Evolutionary conservation across 2,797 vertebrate species (phyloP).

Genomic region (Coranthus polyacanthus): DNA sequence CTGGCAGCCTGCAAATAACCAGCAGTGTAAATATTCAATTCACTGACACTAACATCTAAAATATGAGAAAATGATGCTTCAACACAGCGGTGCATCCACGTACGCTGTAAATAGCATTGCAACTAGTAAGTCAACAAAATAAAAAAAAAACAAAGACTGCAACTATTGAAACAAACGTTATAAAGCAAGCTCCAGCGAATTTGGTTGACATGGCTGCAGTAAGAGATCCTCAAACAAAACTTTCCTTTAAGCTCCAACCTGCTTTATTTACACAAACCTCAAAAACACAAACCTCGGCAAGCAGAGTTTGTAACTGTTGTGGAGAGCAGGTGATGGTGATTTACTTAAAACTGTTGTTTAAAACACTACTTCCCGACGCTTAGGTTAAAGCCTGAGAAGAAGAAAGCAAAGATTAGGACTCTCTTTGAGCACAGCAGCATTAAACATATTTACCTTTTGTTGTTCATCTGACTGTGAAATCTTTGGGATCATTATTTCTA

Average conservation of each 20-base stretch:
- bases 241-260: conserved; percentile 59
- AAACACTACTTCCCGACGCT: conserved; percentile 79
- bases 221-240: conserved; percentile 82
- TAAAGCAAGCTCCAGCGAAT: neutral
- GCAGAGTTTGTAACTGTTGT: conserved; percentile 86
- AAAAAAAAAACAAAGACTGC: neutral
- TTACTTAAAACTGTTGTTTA: conserved; percentile 67
- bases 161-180: neutral
- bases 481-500: conserved; percentile 89
- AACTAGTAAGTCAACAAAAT: neutral
- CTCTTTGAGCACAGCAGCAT: conserved; percentile 89
- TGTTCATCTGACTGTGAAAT: conserved; percentile 97
- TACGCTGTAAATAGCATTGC: neutral
- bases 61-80: too few species aligned
- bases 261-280: conserved; percentile 78
- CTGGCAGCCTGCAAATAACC: too few species aligned
- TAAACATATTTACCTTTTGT: conserved; percentile 95
- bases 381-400: conserved; percentile 86
- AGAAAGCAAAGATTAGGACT: conserved; percentile 89
- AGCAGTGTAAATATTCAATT: too few species aligned
- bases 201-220: conserved; percentile 1
- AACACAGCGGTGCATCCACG: neutral
- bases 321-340: conserved; percentile 88
- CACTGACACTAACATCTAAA: neutral
- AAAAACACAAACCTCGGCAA: conserved; percentile 75